Evolutionary conservation across 1,140 invertebrate genomes (phyloP).

Genomic region (Calephelis nemesis): DNA sequence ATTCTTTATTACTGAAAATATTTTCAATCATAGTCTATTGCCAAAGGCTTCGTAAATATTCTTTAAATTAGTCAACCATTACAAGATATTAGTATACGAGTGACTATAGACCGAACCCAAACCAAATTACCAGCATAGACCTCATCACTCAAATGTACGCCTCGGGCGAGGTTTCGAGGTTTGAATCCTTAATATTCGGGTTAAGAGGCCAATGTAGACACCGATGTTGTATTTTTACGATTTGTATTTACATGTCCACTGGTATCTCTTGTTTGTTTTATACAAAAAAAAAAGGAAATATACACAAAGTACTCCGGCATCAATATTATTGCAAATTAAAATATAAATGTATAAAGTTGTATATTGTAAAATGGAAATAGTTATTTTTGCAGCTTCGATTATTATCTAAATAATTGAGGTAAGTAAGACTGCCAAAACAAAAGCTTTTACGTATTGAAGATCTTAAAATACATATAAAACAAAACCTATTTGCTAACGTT

Average conservation of each 20-base stretch:
- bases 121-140: constrained; percentile 1
- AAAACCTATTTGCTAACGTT: not conserved
- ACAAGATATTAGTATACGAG: not conserved
- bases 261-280: not conserved
- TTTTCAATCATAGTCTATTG: too few relatives aligned
- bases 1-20: too few relatives aligned
- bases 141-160: constrained; percentile 11
- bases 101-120: not conserved
- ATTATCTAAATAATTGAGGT: too few relatives aligned
- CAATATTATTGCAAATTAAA: too few relatives aligned
- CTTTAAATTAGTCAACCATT: constrained; percentile 8
- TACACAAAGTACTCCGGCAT: too few relatives aligned
- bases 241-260: not conserved
- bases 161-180: constrained; percentile 2
- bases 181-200: constrained; percentile 12
- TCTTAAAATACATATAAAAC: constrained; percentile 3
- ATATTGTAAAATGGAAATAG: too few relatives aligned
- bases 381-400: too few relatives aligned
- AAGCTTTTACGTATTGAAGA: not conserved
- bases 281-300: too few relatives aligned
- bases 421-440: not conserved
- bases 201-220: not conserved
- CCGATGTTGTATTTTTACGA: not conserved
- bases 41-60: too few relatives aligned
- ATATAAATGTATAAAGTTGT: too few relatives aligned